Evolutionary conservation across 2,797 vertebrate genomes (phyloP), one percentile per base, ranked within the genome.

Genomic region (Serranus cabrilla): DNA sequence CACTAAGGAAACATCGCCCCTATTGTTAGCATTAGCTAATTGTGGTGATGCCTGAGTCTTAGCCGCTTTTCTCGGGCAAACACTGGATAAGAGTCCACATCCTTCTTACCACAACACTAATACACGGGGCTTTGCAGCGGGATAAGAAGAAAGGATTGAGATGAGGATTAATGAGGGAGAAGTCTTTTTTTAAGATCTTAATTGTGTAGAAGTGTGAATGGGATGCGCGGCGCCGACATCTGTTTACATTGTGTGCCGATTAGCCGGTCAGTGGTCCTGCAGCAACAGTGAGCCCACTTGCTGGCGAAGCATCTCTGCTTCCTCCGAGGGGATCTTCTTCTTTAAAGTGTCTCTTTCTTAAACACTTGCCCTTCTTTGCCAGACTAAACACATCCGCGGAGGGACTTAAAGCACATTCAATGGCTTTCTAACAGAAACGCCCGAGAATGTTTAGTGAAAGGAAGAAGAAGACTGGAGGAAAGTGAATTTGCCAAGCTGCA

Each of bases 21-120:
- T 34, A 93, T 95, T 94, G 92, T 94, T 84, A 91, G 86, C 90
- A 92, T 91, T 92, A 92, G 92, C 86, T 91, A 90, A 95, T 91
- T 91, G 84, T 87, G 83, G 75, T 77, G 77, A 85, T 92, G 92
- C 91, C 90, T 87, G 87, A 86, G 93, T 91, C 91, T 95, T 93
- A 95, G 92, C 86, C 39, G 89, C 92, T 92, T 94, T 94, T 93
- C 92, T 93, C 84, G 84, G 79, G 91, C 88, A 94, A 94, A 95
- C 93, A 94, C 84, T 81, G 92, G 92, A 95, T 94, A 93, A 94
- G 92, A 94, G 94, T 94, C 89, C 91, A 92, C 87, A 94, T 94
- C 92, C 95, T 80, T 88, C 93, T 95, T 93, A 94, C 88, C 92
- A 92, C 87, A 54, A 79, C 88, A 69, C 85, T 95, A 94, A 95